phyloP scores from a whole-genome alignment of 2,888 invertebrate species.

The Cyrtodaria siliqua region DNA sequence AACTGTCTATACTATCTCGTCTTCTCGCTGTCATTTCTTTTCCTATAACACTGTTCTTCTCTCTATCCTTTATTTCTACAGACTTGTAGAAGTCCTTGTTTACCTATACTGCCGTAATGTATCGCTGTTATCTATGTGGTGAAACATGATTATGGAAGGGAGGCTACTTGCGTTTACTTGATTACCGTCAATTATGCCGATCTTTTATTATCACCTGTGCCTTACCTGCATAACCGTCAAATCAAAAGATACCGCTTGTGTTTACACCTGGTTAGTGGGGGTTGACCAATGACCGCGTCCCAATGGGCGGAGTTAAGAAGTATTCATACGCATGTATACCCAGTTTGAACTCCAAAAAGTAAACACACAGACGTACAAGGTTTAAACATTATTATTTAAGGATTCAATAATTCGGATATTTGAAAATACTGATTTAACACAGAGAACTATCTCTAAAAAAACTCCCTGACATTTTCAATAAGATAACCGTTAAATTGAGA shows the following conservation, averaged over 20 bases:
- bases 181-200: too few species aligned
- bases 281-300: constrained; percentile 5
- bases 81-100: too few species aligned
- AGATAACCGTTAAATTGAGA: neutral
- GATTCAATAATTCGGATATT: neutral
- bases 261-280: constrained; percentile 22
- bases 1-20: too few species aligned
- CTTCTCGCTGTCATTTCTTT: too few species aligned
- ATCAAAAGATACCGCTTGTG: constrained; percentile 25
- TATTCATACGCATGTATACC: neutral
- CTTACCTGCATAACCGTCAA: constrained; percentile 26
- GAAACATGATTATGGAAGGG: too few species aligned
- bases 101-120: too few species aligned
- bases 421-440: too few species aligned
- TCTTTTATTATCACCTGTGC: constrained; percentile 2
- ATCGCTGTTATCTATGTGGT: too few species aligned
- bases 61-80: too few species aligned
- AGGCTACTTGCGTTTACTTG: too few species aligned
- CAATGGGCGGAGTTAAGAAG: constrained; percentile 15
- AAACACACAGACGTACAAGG: too few species aligned
- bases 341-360: neutral
- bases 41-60: too few species aligned
- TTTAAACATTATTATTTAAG: neutral
- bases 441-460: neutral
- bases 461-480: neutral